Evolutionary conservation across 2,888 invertebrate species (phyloP), one percentile per base, ranked within the genome.

Genomic region (Euzophera pinguis): DNA sequence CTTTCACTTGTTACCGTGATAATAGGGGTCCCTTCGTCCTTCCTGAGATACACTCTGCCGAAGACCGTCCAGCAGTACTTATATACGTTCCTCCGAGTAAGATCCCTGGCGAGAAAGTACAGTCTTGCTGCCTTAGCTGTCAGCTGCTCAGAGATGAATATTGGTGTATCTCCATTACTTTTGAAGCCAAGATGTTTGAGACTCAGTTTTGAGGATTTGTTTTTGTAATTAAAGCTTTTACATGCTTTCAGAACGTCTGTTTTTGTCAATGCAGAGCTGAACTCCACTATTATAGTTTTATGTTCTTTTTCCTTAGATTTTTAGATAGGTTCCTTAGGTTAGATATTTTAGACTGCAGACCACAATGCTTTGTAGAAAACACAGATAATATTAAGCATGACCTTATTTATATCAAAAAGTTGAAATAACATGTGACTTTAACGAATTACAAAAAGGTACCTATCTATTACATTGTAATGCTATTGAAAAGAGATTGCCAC

Each of bases 1-100:
- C n/a, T 8, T 32, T 47, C 45, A 13, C 9, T 32, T 3, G 12
- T 32, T 13, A 47, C 14, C 14, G 32, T 47, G 4, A 47, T 47
- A 12, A 47, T 47, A 0, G 45, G 45, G 5, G 45, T 32, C 1
- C 12, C 4, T 7, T 47, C 45, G 13, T 29, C 32, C 34, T 32
- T 47, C 9, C 45, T 47, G 5, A 47, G 9, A 9, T 47, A 47
- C 13, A 47, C 45, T 9, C 13, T 47, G 13, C 45, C 45, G 9
- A 9, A 47, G 13, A 34, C 12, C 1, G 45, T 47, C 45, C 45
- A 47, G 14, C 45, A 47, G 32, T 32, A 47, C 14, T 47, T 47
- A 13, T 7, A 47, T 14, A 32, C 3, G 0, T 32, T 47, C 13
- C 29, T 29, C 22, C 13, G 13, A 7, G 14, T 13, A 12, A 47